These are phyloP conservation scores for Buceros bicornis DNA, from an alignment of 2,797 vertebrate genomes.

Conservation along the genomic window DNA sequence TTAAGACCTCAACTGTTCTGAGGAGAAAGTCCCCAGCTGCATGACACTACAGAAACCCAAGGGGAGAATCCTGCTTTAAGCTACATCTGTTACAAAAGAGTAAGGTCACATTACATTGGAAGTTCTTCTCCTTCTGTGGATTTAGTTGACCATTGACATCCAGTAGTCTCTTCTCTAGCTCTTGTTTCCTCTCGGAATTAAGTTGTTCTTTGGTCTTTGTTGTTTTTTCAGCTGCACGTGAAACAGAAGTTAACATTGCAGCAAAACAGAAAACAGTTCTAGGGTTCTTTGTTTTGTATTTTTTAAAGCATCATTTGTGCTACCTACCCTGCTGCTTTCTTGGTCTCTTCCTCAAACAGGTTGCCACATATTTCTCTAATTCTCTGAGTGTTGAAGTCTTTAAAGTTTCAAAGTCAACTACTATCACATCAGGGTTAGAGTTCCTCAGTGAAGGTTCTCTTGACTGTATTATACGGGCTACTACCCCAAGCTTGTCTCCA, in stretches of 20 bases:
- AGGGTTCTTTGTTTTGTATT: neutral
- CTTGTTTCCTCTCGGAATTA: constrained; percentile 75
- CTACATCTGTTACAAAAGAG: neutral
- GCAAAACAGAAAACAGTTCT: neutral
- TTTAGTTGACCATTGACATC: constrained; percentile 75
- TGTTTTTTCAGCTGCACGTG: constrained; percentile 77
- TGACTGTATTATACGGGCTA: constrained; percentile 89
- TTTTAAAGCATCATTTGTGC: neutral
- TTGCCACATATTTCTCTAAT: constrained; percentile 86
- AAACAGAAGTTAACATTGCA: constrained; percentile 21
- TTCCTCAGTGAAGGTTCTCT: constrained; percentile 83
- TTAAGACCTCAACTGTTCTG: neutral
- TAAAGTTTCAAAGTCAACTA: constrained; percentile 91
- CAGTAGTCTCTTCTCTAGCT: constrained; percentile 73
- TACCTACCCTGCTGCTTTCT: constrained; percentile 79
- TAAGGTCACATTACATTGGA: constrained; percentile 75
- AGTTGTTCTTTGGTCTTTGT: constrained; percentile 75
- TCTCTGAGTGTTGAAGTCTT: constrained; percentile 89
- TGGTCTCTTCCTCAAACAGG: constrained; percentile 83
- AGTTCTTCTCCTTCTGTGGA: constrained; percentile 71
- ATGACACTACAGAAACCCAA: neutral
- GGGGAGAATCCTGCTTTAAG: neutral
- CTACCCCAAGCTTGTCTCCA: constrained; percentile 86
- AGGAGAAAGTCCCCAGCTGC: neutral
- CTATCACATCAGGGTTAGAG: constrained; percentile 85